These are phyloP conservation scores for Coelopa frigida DNA, from an alignment of 1,140 invertebrate genomes.

Conservation along the genomic window DNA sequence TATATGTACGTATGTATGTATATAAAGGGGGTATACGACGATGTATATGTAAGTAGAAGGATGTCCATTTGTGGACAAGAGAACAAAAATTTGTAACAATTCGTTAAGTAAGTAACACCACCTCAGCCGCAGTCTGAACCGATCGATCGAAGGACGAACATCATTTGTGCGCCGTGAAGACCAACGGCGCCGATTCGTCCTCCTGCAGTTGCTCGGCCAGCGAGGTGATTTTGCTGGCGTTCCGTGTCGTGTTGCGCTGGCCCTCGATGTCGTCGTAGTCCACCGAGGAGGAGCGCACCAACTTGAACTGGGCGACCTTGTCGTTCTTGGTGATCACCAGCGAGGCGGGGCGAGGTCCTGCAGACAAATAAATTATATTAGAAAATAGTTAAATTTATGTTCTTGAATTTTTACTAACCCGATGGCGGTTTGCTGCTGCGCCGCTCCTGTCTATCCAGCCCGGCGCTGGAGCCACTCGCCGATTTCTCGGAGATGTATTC, in stretches of 20 bases:
- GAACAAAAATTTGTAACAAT: no score
- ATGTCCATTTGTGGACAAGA: no score
- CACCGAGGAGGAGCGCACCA: constrained; percentile 40
- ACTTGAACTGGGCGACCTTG: constrained; percentile 31
- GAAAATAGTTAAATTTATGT: background rate
- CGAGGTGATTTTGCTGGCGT: constrained; percentile 24
- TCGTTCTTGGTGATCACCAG: constrained; percentile 39
- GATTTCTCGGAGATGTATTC: constrained; percentile 36
- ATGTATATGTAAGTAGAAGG: no score
- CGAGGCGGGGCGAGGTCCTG: constrained; percentile 38
- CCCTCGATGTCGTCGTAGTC: constrained; percentile 42
- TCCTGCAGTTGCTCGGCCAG: constrained; percentile 34
- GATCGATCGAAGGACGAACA: no score
- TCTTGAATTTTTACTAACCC: constrained; percentile 16
- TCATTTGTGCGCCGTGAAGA: constrained; percentile 43
- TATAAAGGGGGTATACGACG: no score
- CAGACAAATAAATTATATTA: background rate
- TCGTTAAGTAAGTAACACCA: no score
- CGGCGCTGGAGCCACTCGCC: background rate
- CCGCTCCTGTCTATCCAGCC: constrained; percentile 4
- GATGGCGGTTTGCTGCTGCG: constrained; percentile 22
- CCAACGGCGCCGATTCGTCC: constrained; percentile 42
- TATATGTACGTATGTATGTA: no score
- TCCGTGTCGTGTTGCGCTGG: constrained; percentile 25
- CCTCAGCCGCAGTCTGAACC: no score